Percentiles rank a stretch among this genome's conserved stretches.
Evolutionary conservation across 2,797 vertebrate genomes (phyloP).

Genomic region (Halcyon chelicuti): DNA sequence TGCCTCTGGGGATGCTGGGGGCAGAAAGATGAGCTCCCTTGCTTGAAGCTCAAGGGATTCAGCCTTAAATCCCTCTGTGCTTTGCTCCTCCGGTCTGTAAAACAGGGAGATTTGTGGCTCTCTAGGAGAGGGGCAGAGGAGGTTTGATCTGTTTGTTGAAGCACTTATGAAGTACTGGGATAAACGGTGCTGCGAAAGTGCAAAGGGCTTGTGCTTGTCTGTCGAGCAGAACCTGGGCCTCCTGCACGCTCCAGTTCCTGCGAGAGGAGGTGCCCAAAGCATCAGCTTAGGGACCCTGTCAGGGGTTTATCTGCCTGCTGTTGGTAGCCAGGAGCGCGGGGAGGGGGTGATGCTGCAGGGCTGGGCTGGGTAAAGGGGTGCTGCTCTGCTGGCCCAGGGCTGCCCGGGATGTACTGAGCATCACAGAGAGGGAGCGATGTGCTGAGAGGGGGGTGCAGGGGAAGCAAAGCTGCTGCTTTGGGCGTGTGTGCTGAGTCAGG

Average conservation of each 20-base stretch:
- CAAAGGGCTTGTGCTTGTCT: not conserved
- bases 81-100: not conserved
- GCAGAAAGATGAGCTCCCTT: accelerated
- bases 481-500: not conserved
- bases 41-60: not conserved
- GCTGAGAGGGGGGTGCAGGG: accelerated
- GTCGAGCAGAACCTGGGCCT: not conserved
- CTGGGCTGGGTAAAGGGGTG: not conserved
- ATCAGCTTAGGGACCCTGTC: not conserved
- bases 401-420: not conserved
- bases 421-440: accelerated
- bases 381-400: not conserved
- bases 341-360: not conserved
- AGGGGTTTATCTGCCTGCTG: not conserved
- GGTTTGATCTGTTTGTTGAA: not conserved
- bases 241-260: not conserved
- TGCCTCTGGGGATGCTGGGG: accelerated
- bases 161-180: not conserved
- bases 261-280: not conserved
- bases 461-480: not conserved
- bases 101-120: not conserved
- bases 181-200: not conserved
- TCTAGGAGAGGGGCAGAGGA: not conserved
- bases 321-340: accelerated
- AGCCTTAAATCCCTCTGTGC: not conserved